Conservation (phyloP, 2,888 invertebrate genomes). For the Coronaproctus castanopsis region DNA sequence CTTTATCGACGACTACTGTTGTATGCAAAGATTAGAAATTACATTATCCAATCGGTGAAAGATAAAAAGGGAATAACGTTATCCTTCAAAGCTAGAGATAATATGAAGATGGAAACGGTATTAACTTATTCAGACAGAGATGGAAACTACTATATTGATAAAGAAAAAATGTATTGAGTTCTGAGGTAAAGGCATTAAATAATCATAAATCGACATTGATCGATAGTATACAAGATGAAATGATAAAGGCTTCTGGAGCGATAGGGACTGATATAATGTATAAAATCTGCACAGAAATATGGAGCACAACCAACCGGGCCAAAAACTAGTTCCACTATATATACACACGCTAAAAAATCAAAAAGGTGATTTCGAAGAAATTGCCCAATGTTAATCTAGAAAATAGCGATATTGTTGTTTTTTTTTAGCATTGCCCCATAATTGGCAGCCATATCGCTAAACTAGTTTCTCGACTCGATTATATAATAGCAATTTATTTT, state of each 20-base stretch:
- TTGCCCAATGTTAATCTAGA: too few relatives aligned
- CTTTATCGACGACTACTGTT: too few relatives aligned
- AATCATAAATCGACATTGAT: not conserved
- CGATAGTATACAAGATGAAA: not conserved
- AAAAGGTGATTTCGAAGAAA: not conserved
- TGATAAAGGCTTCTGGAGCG: not conserved
- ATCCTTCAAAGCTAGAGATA: not conserved
- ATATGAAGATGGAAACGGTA: not conserved
- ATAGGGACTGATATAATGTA: not conserved
- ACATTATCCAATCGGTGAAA: not conserved
- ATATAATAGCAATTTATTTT: too few relatives aligned
- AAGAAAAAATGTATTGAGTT: not conserved
- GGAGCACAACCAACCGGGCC: not conserved
- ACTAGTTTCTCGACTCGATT: too few relatives aligned
- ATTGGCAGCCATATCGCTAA: too few relatives aligned
- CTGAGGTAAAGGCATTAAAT: not conserved
- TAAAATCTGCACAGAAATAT: not conserved
- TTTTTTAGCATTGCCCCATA: too few relatives aligned
- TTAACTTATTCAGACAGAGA: not conserved
- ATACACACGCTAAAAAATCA: not conserved
- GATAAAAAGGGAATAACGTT: not conserved
- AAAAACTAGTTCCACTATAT: not conserved
- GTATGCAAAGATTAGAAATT: not conserved
- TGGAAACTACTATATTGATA: not conserved
- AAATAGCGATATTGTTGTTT: too few relatives aligned